Percentiles rank a stretch among this genome's conserved stretches.
Evolutionary conservation across 2,797 vertebrate genomes (phyloP).

Genomic region (Benthosema pterotum): DNA sequence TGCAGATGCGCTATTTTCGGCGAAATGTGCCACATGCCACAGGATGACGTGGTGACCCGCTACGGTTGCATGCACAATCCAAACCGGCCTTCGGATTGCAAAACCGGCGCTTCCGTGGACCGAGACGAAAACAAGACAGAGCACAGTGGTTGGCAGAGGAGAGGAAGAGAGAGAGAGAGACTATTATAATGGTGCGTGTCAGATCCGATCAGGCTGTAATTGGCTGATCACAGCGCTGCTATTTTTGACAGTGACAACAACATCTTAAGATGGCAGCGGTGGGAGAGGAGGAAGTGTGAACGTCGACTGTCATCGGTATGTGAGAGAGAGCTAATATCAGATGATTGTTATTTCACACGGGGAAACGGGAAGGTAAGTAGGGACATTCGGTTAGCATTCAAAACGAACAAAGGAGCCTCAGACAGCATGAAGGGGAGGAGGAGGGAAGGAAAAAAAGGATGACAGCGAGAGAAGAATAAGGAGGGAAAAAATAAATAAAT

Average conservation of each 20-base stretch:
- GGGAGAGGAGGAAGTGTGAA: constrained; percentile 25
- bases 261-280: constrained; percentile 17
- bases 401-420: constrained; percentile 20
- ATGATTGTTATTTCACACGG: constrained; percentile 33
- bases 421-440: neutral
- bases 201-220: constrained; percentile 32
- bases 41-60: too few species aligned
- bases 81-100: too few species aligned
- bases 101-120: too few species aligned
- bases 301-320: constrained; percentile 10
- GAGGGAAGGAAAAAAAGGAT: neutral
- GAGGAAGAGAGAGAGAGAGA: neutral
- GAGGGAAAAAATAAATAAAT: neutral
- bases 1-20: too few species aligned
- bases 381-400: constrained; percentile 31
- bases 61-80: too few species aligned
- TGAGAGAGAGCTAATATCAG: constrained; percentile 32
- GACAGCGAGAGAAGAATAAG: neutral
- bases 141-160: too few species aligned
- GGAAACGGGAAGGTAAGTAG: constrained; percentile 5
- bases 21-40: too few species aligned
- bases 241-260: constrained; percentile 14
- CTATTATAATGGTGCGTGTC: constrained; percentile 9
- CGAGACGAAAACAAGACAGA: too few species aligned
- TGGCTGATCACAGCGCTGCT: constrained; percentile 29